phyloP scores from a whole-genome alignment of 2,888 invertebrate species.

The Clusia tigrina region DNA sequence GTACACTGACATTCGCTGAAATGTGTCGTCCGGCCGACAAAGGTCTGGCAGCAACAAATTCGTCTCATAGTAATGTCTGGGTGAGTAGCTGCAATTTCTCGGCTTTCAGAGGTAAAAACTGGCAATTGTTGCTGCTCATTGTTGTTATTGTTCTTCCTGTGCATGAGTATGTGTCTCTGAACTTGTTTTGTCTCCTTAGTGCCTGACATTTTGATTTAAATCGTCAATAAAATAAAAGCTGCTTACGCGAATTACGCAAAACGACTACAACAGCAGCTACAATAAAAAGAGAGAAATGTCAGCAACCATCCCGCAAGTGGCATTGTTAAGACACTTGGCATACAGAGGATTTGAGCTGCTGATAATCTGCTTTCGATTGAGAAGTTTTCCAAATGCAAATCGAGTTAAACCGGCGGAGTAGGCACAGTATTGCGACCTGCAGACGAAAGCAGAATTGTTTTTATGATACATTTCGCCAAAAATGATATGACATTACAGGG shows the following conservation, averaged over 20 bases:
- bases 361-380: conserved; percentile 10
- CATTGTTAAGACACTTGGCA: conserved; percentile 1
- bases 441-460: too few relatives aligned
- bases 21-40: too few relatives aligned
- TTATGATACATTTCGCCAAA: too few relatives aligned
- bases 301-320: neutral
- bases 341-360: conserved; percentile 12
- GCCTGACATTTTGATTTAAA: conserved; percentile 54
- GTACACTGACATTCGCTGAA: too few relatives aligned
- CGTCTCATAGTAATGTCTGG: conserved; percentile 2
- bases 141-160: neutral
- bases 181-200: conserved; percentile 25
- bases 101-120: neutral
- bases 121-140: neutral
- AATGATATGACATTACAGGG: too few relatives aligned
- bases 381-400: neutral
- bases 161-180: neutral
- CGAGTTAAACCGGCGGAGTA: neutral
- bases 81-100: conserved; percentile 17
- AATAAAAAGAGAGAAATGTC: neutral
- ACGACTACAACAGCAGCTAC: neutral
- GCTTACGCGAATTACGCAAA: conserved; percentile 37
- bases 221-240: conserved; percentile 53
- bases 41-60: conserved; percentile 9
- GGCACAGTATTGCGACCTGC: too few relatives aligned